Evolutionary conservation across 2,888 invertebrate genomes (phyloP), one percentile per base, ranked within the genome.

Genomic region (Maniola hyperantus): DNA sequence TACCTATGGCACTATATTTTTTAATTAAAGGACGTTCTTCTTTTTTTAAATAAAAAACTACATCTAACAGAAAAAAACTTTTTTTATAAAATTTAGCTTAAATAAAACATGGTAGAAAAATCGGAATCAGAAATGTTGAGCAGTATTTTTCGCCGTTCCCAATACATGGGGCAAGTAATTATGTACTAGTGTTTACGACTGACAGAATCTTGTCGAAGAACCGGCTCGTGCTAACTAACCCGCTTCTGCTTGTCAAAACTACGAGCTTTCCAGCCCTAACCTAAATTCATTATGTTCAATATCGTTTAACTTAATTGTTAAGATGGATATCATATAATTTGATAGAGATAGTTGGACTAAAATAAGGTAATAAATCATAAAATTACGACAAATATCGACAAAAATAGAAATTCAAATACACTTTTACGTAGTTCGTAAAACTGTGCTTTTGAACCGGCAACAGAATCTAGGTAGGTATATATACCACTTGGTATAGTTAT

Each of bases 171-270:
- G 7, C 20, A n/a, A 33, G 26, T 55, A 57, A 42, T 57, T 69
- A 39, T 39, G 1, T 39, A 77, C 67, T 74, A 77, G 75, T 77
- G 71, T 80, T 79, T 79, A 77, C 76, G 73, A 71, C 66, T 73
- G 76, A 74, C 73, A 73, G 70, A 61, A 67, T 50, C 20, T 42
- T 65, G 68, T 68, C 60, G 44, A 48, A 60, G 58, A 71, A 69
- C 74, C 70, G 73, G 80, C 79, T 79, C 75, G 74, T 76, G 75
- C 73, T 69, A 73, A 74, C 74, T 76, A 79, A 78, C 79, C 79
- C 72, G 77, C 77, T 78, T 78, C 74, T 70, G 64, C 59, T 61
- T 69, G 66, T 65, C 68, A 71, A 68, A 59, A 70, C 70, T 63
- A 65, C 61, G 64, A 75, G 74, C 73, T 76, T 72, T 74, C 71